These are phyloP conservation scores for Macropus fuliginosus DNA, from an alignment of 2,797 vertebrate species.

Conservation along the genomic window DNA sequence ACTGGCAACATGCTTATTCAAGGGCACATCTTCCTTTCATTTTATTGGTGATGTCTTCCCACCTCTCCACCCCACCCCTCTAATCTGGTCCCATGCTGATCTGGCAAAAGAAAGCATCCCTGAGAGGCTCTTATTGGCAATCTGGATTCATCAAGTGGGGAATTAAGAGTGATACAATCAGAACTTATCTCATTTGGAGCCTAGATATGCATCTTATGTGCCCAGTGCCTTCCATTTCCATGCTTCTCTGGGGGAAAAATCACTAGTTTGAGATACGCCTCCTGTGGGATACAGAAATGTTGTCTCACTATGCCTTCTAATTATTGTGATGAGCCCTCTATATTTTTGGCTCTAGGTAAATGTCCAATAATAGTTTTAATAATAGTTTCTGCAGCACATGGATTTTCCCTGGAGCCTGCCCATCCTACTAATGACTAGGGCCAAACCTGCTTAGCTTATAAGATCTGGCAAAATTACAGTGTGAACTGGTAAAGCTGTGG, in stretches of 20 bases:
- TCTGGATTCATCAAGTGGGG: conserved; percentile 54
- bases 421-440: conserved; percentile 66
- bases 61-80: not conserved
- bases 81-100: not conserved
- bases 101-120: not conserved
- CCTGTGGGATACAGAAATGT: conserved; percentile 54
- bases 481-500: conserved; percentile 32
- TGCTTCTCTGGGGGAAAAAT: conserved; percentile 64
- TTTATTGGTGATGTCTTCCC: not conserved
- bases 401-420: conserved; percentile 72
- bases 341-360: conserved; percentile 72
- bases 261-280: conserved; percentile 58
- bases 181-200: conserved; percentile 52
- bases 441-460: conserved; percentile 53
- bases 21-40: not conserved
- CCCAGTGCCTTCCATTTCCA: conserved; percentile 63
- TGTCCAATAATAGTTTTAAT: conserved; percentile 78
- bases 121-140: conserved; percentile 55
- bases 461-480: conserved; percentile 70
- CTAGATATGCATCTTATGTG: conserved; percentile 46
- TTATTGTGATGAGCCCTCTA: conserved; percentile 66
- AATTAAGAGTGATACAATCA: conserved; percentile 63
- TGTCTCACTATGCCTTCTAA: conserved; percentile 61
- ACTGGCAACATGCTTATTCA: conserved; percentile 10
- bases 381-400: conserved; percentile 73